Evolutionary conservation across 1,140 invertebrate genomes (phyloP).

Genomic region (Drosophila subpulchrella): DNA sequence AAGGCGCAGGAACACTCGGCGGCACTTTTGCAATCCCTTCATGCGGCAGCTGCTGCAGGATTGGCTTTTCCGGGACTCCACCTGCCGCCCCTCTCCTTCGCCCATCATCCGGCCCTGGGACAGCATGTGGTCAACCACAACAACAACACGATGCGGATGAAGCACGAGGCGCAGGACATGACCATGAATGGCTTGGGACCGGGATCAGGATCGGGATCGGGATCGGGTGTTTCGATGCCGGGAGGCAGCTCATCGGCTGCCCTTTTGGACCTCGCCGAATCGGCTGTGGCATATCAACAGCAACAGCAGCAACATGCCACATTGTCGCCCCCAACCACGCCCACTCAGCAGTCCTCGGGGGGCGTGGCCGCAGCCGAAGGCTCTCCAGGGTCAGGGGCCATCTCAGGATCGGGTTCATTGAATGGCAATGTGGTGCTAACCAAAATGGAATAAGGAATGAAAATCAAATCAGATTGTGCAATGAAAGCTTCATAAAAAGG

Average conservation of each 20-base stretch:
- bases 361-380: conserved; percentile 21
- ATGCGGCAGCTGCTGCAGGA: conserved; percentile 86
- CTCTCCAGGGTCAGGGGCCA: conserved; percentile 37
- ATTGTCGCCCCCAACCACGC: conserved; percentile 77
- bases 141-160: conserved; percentile 62
- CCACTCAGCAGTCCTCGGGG: conserved; percentile 56
- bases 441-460: conserved; percentile 57
- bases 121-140: conserved; percentile 54
- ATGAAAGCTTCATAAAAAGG: conserved; percentile 10
- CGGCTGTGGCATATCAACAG: conserved; percentile 71
- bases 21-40: conserved; percentile 90
- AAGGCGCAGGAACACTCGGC: conserved; percentile 97
- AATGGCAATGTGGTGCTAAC: conserved; percentile 49
- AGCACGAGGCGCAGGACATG: conserved; percentile 83
- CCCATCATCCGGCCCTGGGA: conserved; percentile 63
- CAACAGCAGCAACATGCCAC: conserved; percentile 65
- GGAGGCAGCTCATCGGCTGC: conserved; percentile 47
- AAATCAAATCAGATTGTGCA: conserved; percentile 28
- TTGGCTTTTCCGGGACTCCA: conserved; percentile 85
- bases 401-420: conserved; percentile 10
- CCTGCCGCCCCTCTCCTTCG: conserved; percentile 85
- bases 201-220: conserved; percentile 12
- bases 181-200: conserved; percentile 77
- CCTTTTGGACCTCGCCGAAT: conserved; percentile 69
- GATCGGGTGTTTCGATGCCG: conserved; percentile 15